These are phyloP conservation scores for Lophura nycthemera DNA, from an alignment of 2,113 vertebrate genomes.

Conservation along the genomic window DNA sequence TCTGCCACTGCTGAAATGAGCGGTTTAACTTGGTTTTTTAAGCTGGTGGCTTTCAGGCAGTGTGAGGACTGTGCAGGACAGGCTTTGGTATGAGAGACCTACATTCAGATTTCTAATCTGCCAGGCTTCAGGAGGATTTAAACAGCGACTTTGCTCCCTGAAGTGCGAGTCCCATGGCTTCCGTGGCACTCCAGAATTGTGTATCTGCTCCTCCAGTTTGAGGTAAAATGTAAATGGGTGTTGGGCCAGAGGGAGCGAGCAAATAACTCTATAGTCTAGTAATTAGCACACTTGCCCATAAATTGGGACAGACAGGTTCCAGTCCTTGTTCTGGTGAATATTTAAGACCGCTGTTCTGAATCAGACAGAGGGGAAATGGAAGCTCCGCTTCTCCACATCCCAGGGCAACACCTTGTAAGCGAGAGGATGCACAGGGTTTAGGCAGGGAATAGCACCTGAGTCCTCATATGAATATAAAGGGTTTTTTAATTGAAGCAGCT, in stretches of 20 bases:
- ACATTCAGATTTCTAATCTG: neutral
- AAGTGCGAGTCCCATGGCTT: fast-evolving
- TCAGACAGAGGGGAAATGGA: conserved; percentile 9
- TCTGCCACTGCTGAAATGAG: neutral
- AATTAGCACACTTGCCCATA: conserved; percentile 38
- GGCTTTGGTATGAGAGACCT: neutral
- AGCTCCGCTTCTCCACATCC: neutral
- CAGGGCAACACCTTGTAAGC: neutral
- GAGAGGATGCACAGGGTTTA: neutral
- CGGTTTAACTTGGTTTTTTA: neutral
- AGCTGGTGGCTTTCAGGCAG: neutral
- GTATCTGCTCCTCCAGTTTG: conserved; percentile 10
- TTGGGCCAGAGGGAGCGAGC: conserved; percentile 52
- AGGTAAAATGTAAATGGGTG: conserved; percentile 59
- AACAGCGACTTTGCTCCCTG: neutral
- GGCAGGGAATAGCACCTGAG: neutral
- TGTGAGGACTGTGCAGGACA: neutral
- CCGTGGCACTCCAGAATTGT: fast-evolving
- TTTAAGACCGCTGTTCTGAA: conserved; percentile 29
- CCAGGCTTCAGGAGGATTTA: neutral
- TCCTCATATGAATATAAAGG: neutral
- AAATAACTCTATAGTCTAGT: conserved; percentile 59
- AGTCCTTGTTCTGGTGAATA: conserved; percentile 46
- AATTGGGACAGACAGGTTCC: conserved; percentile 46
- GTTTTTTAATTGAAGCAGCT: neutral